phyloP scores from a whole-genome alignment of 2,113 vertebrate genomes.

The Stegastes partitus region DNA sequence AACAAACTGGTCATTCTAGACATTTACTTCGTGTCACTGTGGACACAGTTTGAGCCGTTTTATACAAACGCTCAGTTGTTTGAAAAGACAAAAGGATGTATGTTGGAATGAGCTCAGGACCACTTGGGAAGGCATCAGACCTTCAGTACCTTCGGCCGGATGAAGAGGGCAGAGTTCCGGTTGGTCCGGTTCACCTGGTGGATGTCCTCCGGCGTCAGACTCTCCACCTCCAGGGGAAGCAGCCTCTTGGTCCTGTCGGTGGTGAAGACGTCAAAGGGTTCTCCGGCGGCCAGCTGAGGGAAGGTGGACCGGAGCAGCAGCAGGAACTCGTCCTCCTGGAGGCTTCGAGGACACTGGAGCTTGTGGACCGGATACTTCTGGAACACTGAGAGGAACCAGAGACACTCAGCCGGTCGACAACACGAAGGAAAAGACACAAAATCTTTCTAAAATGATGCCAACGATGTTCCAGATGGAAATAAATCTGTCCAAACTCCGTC shows the following conservation, averaged over 20 bases:
- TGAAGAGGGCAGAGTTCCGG: slow-evolving; percentile 4
- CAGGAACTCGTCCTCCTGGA: slow-evolving; percentile 37
- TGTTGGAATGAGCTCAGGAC: too few relatives aligned
- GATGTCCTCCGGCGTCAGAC: slow-evolving; percentile 38
- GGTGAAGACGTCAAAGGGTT: slow-evolving; percentile 27
- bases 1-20: too few relatives aligned
- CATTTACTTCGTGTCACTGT: too few relatives aligned
- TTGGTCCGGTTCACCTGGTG: neutral
- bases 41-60: too few relatives aligned
- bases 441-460: too few relatives aligned
- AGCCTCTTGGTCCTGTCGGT: slow-evolving; percentile 22
- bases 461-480: too few relatives aligned
- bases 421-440: too few relatives aligned
- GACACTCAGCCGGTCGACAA: too few relatives aligned
- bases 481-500: too few relatives aligned
- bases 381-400: slow-evolving; percentile 19
- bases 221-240: neutral
- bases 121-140: too few relatives aligned
- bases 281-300: slow-evolving; percentile 6
- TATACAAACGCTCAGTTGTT: too few relatives aligned
- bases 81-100: too few relatives aligned
- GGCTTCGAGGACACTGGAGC: slow-evolving; percentile 6
- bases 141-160: slow-evolving; percentile 19
- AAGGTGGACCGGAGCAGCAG: slow-evolving; percentile 38
- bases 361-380: slow-evolving; percentile 2